Evolutionary conservation across 2,888 invertebrate species (phyloP).

Genomic region (Drosophila kokeensis): DNA sequence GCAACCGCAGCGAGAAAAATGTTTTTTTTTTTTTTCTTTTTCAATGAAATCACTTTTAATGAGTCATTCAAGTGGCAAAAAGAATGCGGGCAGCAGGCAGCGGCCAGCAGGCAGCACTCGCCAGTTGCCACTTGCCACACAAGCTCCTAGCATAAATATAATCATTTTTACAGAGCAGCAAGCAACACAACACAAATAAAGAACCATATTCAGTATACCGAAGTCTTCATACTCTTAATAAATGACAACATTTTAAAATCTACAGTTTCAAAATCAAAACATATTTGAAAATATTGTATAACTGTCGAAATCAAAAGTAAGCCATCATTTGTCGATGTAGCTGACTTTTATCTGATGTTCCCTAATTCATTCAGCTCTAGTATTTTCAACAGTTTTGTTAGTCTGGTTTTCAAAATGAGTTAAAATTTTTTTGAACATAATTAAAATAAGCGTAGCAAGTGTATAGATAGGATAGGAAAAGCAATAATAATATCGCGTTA

Average conservation of each 20-base stretch:
- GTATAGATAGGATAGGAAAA: slow-evolving; percentile 45
- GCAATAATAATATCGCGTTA: slow-evolving; percentile 78
- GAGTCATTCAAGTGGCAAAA: slow-evolving; percentile 80
- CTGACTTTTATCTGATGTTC: background rate
- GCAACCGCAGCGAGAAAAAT: slow-evolving; percentile 73
- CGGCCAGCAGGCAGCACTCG: slow-evolving; percentile 28
- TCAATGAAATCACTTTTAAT: slow-evolving; percentile 80
- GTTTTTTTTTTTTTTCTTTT: slow-evolving; percentile 40
- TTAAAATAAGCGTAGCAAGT: background rate
- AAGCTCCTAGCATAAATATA: slow-evolving; percentile 61
- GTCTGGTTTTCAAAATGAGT: background rate
- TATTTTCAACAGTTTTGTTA: background rate
- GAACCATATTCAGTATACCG: background rate
- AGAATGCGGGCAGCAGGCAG: slow-evolving; percentile 28
- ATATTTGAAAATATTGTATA: background rate
- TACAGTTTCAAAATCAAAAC: background rate
- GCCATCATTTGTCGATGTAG: background rate
- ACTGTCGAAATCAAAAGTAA: background rate
- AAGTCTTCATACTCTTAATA: slow-evolving; percentile 3
- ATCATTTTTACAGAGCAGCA: slow-evolving; percentile 68
- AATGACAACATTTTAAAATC: background rate
- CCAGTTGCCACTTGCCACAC: slow-evolving; percentile 47
- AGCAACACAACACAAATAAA: slow-evolving; percentile 40
- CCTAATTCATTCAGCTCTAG: background rate
- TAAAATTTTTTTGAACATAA: background rate